Evolutionary conservation across 2,797 vertebrate genomes (phyloP).

Genomic region (Platalea minor): DNA sequence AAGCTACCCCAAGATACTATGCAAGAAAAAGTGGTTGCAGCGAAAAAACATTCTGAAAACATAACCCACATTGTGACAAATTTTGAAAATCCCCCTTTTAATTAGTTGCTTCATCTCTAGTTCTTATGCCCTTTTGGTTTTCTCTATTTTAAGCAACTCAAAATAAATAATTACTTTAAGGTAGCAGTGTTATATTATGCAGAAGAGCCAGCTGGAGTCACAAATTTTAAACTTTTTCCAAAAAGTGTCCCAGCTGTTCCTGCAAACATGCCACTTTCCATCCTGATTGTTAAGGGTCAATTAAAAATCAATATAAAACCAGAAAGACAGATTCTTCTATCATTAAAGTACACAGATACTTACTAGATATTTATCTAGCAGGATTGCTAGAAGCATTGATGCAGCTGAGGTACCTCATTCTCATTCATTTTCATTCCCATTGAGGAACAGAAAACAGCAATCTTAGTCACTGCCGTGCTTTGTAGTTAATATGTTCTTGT

Average conservation of each 20-base stretch:
- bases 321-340: not conserved
- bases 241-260: not conserved
- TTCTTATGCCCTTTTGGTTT: not conserved
- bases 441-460: not conserved
- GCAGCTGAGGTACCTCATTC: not conserved
- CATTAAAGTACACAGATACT: not conserved
- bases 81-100: not conserved
- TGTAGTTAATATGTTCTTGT: not conserved
- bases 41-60: not conserved
- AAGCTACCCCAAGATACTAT: not conserved
- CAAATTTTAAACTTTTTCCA: not conserved
- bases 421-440: not conserved
- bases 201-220: not conserved
- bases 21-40: not conserved
- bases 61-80: not conserved
- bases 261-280: not conserved
- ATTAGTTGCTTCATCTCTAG: not conserved
- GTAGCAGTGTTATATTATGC: not conserved
- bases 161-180: not conserved
- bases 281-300: not conserved
- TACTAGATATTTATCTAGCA: not conserved
- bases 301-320: not conserved
- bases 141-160: not conserved
- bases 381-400: not conserved
- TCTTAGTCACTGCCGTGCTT: not conserved